Percentiles rank a stretch among this genome's conserved stretches.
phyloP scores from a whole-genome alignment of 2,888 invertebrate species.

The Hybos culiciformis region DNA sequence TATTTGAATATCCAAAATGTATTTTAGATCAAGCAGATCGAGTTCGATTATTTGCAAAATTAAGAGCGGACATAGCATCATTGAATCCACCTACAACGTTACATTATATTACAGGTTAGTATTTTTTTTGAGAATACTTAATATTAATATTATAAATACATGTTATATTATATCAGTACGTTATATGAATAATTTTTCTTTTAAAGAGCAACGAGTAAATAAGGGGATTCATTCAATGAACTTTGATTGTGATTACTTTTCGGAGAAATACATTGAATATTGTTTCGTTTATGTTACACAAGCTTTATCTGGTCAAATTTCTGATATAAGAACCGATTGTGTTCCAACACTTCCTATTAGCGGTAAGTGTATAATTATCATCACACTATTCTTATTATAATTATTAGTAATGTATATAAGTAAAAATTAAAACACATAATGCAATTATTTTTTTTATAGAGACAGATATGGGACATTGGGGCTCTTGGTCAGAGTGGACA shows the following conservation, averaged over 20 bases:
- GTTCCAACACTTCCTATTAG: conserved; percentile 67
- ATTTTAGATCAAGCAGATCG: conserved; percentile 62
- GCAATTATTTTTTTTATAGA: conserved; percentile 38
- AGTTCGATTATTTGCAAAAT: conserved; percentile 64
- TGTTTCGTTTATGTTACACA: conserved; percentile 81
- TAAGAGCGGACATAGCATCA: conserved; percentile 54
- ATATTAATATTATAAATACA: too few species aligned
- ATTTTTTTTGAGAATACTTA: too few species aligned
- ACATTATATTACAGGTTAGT: conserved; percentile 51
- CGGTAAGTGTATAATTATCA: conserved; percentile 39
- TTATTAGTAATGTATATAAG: background rate
- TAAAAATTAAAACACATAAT: background rate
- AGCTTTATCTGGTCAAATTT: conserved; percentile 70
- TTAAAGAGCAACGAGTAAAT: conserved; percentile 46
- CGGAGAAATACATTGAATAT: conserved; percentile 70
- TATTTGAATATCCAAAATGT: conserved; percentile 75
- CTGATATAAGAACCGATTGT: conserved; percentile 72
- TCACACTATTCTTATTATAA: background rate
- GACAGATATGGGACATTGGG: conserved; percentile 64
- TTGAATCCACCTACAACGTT: conserved; percentile 48
- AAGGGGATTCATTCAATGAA: conserved; percentile 61
- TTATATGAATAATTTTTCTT: too few species aligned
- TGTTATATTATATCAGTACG: too few species aligned
- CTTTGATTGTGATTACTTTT: conserved; percentile 72
- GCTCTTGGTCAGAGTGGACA: conserved; percentile 74